Percentiles rank a stretch among this genome's conserved stretches.
phyloP scores from a whole-genome alignment of 2,888 invertebrate species.

The Ophonus ardosiacus region DNA sequence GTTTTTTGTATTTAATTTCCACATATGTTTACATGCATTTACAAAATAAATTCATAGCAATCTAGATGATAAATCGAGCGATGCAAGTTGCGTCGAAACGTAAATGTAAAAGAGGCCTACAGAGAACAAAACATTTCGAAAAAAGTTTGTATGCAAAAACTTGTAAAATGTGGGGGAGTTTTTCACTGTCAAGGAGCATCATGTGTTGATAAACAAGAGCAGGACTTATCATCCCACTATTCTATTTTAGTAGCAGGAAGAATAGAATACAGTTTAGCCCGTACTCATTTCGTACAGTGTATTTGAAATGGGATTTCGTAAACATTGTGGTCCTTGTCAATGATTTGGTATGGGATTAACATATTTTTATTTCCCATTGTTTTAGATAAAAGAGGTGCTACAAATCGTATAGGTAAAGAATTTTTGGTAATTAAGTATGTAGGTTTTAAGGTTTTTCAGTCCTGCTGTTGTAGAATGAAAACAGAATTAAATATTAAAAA shows the following conservation, averaged over 20 bases:
- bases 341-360: no score
- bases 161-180: conserved; percentile 41
- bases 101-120: conserved; percentile 13
- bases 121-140: conserved; percentile 21
- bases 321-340: no score
- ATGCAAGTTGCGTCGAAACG: conserved; percentile 15
- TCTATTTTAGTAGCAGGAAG: not conserved
- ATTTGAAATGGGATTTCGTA: no score
- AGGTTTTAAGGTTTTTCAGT: no score
- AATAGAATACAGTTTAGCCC: not conserved
- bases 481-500: no score
- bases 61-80: conserved; percentile 46
- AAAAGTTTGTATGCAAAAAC: conserved; percentile 47
- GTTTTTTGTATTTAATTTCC: conserved; percentile 41
- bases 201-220: conserved; percentile 40
- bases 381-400: no score
- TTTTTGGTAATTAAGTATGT: no score
- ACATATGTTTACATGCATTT: conserved; percentile 12
- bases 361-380: not conserved
- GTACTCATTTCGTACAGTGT: not conserved
- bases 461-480: no score
- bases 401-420: no score
- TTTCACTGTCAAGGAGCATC: conserved; percentile 31
- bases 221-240: not conserved
- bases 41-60: conserved; percentile 42